Evolutionary conservation across 2,797 vertebrate genomes (phyloP).

Genomic region (Danio aesculapii): DNA sequence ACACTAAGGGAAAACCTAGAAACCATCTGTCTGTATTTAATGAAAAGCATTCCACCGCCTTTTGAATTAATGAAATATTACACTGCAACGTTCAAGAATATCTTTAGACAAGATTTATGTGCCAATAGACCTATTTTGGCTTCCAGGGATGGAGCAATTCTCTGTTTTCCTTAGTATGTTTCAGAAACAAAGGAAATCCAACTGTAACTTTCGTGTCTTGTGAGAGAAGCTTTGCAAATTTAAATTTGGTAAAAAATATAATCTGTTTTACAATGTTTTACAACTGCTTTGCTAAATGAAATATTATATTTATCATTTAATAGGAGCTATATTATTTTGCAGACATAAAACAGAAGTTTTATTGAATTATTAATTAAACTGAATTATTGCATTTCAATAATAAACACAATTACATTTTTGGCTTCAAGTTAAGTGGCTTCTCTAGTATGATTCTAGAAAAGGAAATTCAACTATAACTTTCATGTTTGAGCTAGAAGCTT

Average conservation of each 20-base stretch:
- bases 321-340: background rate
- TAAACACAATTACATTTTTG: too few species aligned
- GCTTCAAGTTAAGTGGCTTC: background rate
- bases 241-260: too few species aligned
- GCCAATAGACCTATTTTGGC: constrained; percentile 46
- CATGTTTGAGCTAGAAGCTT: constrained; percentile 34
- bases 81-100: constrained; percentile 49
- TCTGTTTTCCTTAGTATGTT: constrained; percentile 44
- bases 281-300: background rate
- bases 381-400: too few species aligned
- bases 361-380: too few species aligned
- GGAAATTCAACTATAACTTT: constrained; percentile 39
- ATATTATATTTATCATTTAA: background rate
- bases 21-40: constrained; percentile 61
- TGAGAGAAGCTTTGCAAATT: constrained; percentile 3
- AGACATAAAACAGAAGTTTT: too few species aligned
- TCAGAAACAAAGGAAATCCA: constrained; percentile 43
- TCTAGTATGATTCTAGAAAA: constrained; percentile 46
- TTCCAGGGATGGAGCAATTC: constrained; percentile 46
- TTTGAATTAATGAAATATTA: constrained; percentile 60
- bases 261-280: background rate
- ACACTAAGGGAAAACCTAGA: constrained; percentile 37
- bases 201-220: constrained; percentile 37
- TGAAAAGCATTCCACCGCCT: constrained; percentile 50
- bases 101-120: constrained; percentile 34